Evolutionary conservation across 2,113 vertebrate genomes (phyloP), one percentile per base, ranked within the genome.

Genomic region (Otocyon megalotis): DNA sequence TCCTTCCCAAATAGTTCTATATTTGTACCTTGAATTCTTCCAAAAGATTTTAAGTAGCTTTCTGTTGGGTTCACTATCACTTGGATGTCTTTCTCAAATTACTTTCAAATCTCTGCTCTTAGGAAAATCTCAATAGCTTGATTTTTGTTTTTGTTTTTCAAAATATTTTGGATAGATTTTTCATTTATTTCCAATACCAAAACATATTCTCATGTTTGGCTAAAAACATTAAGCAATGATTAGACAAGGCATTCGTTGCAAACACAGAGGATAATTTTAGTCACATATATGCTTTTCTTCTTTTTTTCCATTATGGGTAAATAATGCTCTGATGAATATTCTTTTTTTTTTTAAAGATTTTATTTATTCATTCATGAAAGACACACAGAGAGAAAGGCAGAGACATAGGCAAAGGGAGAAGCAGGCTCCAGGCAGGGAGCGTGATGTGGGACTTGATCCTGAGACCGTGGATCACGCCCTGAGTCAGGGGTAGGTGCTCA

Each of bases 161-260:
- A 93, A 88, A 12, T 3, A 71, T 3, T 53, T 80, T 83, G 24
- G 72, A 74, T 67, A 81, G 9, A 5, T 32, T 84, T 94, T 93
- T 80, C 16, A 58, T 82, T 86, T 89, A 2, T 76, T 85, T 94
- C 76, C 22, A 96, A 63, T 72, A 35, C 5, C 4, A 91, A 96
- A 96, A 50, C 3, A 4, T 84, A 16, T 90, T 90, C 19, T 80
- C 5, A 15, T 58, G 15, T 94, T 74, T 96, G n/a, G 2, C 7
- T 43, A 90, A 65, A 90, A 84, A 48, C 5, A 76, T n/a, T 54
- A 50, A 69, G 53, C 58, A 87, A 62, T n/a, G 12, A 76, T 88
- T 28, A 77, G 30, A 4, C 69, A 72, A 94, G 4, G 3, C 5
- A 53, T 80, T 86, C 1, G 22, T 17, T 87, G 4, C 37, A 93